Evolutionary conservation across 2,113 vertebrate genomes (phyloP), one percentile per base, ranked within the genome.

Genomic region (Callorhinus ursinus): DNA sequence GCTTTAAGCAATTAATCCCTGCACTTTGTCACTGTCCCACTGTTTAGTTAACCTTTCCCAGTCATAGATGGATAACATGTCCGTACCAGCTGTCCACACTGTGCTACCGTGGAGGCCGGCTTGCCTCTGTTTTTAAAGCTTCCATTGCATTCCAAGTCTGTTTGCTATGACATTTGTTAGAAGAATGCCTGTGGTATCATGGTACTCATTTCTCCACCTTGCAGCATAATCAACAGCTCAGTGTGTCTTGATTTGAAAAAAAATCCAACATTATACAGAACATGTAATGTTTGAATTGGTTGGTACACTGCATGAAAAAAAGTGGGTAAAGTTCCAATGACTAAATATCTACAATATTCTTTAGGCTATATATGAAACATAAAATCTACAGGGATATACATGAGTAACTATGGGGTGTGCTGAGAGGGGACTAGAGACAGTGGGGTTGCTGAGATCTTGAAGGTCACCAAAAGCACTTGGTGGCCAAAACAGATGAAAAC

Each of bases 41-140:
- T 97, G 96, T 97, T 98, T 97, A 98, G 61, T 61, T 96, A 97
- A 92, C 96, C 93, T 98, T 97, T 96, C 49, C 95, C 84, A 97
- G 84, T 71, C 76, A 74, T 42, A 92, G 91, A 97, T 61, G 76
- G 83, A 96, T 86, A 92, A 59, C 83, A 84, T 19, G 79, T 88
- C 76, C 81, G 33, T 11, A 55, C 87, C 95, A 97, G 93, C 96
- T 98, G 96, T 85, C 96, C 74, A 86, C 92, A 85, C n/a, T 77
- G n/a, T 39, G 82, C 77, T 97, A 86, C 95, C 1, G 15, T 84
- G 59, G 90, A 63, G 24, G 15, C n/a, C 39, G 4, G 33, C 87
- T 81, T 71, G 96, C 57, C 82, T 92, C 86, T 74, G 63, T 65
- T 71, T 57, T 22, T 49, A 10, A 79, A 74, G 84, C 51, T 69